These are phyloP conservation scores for Drosophila kokeensis DNA, from an alignment of 2,888 invertebrate genomes.

Conservation along the genomic window DNA sequence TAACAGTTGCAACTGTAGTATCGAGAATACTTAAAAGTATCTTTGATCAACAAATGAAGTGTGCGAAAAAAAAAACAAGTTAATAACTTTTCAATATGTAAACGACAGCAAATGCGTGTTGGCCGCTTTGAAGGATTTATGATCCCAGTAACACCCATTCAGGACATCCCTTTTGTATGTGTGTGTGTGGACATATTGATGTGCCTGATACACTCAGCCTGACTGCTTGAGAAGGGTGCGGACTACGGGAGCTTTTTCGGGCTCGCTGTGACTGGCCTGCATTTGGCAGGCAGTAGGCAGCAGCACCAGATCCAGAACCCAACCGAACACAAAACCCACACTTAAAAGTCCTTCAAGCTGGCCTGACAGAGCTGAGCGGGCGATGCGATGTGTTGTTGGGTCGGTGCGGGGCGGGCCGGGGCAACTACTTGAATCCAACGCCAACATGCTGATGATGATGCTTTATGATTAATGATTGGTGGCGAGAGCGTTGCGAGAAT, in stretches of 20 bases:
- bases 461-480: slow-evolving; percentile 78
- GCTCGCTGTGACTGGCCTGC: slow-evolving; percentile 38
- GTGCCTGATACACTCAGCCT: slow-evolving; percentile 50
- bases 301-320: slow-evolving; percentile 7
- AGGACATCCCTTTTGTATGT: slow-evolving; percentile 25
- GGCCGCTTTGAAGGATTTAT: slow-evolving; percentile 66
- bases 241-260: slow-evolving; percentile 21
- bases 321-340: slow-evolving; percentile 8
- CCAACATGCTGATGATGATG: slow-evolving; percentile 72
- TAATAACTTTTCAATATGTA: slow-evolving; percentile 54
- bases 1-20: not conserved
- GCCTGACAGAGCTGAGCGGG: not conserved
- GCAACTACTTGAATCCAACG: slow-evolving; percentile 42
- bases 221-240: slow-evolving; percentile 40
- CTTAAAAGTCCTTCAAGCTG: slow-evolving; percentile 38
- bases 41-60: not conserved
- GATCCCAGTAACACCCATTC: slow-evolving; percentile 41
- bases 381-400: not conserved
- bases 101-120: slow-evolving; percentile 45
- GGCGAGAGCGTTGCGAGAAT: slow-evolving; percentile 36
- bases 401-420: not conserved
- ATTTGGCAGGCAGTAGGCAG: slow-evolving; percentile 43
- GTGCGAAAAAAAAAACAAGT: slow-evolving; percentile 23
- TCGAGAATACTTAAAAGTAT: not conserved
- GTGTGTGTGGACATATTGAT: slow-evolving; percentile 71